Percentiles rank a stretch among this genome's conserved stretches.
phyloP scores from a whole-genome alignment of 1,140 invertebrate species.

The Hycleus phaleratus region DNA sequence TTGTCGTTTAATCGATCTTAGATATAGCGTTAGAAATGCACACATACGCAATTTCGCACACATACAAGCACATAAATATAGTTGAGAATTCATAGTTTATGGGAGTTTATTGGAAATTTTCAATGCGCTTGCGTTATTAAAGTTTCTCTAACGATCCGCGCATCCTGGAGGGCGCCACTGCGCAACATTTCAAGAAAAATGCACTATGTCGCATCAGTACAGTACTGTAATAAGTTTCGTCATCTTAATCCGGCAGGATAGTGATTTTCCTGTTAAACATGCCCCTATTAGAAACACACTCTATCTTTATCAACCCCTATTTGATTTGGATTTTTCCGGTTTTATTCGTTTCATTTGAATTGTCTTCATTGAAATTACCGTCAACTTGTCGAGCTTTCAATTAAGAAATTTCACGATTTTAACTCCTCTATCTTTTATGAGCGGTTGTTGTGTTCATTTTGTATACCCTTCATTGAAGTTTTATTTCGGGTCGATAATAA shows the following conservation, averaged over 20 bases:
- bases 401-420: slow-evolving; percentile 19
- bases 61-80: background rate
- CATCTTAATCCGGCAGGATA: slow-evolving; percentile 3
- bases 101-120: slow-evolving; percentile 10
- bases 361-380: background rate
- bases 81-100: background rate
- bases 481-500: no score
- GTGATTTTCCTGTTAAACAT: no score
- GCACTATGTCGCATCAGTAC: slow-evolving; percentile 37
- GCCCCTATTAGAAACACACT: no score
- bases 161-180: slow-evolving; percentile 30
- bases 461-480: no score
- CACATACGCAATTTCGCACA: no score
- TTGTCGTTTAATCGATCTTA: slow-evolving; percentile 12
- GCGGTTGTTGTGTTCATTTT: no score
- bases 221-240: slow-evolving; percentile 31
- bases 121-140: slow-evolving; percentile 33
- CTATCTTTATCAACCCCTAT: no score
- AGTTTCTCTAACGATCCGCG: slow-evolving; percentile 38
- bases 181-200: slow-evolving; percentile 40
- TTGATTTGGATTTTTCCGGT: no score
- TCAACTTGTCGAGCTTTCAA: slow-evolving; percentile 1
- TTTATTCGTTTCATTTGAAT: background rate
- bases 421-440: background rate
- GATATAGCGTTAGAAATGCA: background rate